phyloP scores from a whole-genome alignment of 2,888 invertebrate genomes.

The Rosalia funebris region DNA sequence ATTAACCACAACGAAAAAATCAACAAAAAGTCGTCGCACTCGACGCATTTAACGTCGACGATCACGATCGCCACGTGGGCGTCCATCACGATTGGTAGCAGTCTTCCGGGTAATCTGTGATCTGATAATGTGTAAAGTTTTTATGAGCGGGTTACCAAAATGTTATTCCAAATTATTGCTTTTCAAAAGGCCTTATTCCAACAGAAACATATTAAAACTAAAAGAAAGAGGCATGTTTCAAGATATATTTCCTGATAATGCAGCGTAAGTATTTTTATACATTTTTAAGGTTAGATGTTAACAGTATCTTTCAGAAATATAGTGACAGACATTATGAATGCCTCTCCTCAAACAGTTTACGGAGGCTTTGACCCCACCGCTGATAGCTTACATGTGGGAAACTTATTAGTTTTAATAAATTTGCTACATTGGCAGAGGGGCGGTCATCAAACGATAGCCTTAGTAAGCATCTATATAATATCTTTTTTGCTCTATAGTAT shows the following conservation, averaged over 20 bases:
- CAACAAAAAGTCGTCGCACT: too few species aligned
- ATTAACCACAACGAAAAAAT: too few species aligned
- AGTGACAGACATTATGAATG: slow-evolving; percentile 72
- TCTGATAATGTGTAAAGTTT: neutral
- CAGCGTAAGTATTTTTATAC: slow-evolving; percentile 71
- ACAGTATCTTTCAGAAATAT: slow-evolving; percentile 67
- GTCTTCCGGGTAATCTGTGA: neutral
- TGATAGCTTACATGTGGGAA: slow-evolving; percentile 94
- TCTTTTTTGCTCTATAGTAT: neutral
- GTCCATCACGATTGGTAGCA: too few species aligned
- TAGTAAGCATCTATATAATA: slow-evolving; percentile 73
- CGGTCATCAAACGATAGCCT: slow-evolving; percentile 88
- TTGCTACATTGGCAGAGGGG: slow-evolving; percentile 91
- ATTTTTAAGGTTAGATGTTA: slow-evolving; percentile 17
- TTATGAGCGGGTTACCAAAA: too few species aligned
- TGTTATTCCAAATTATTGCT: slow-evolving; percentile 17
- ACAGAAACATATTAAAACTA: slow-evolving; percentile 74
- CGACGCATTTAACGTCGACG: too few species aligned
- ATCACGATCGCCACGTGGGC: too few species aligned
- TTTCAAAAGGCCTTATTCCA: slow-evolving; percentile 59
- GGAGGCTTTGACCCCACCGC: slow-evolving; percentile 99
- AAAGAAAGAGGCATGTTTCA: slow-evolving; percentile 81
- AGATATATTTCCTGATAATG: slow-evolving; percentile 81
- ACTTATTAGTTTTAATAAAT: slow-evolving; percentile 89
- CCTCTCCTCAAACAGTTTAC: slow-evolving; percentile 82